Conservation (phyloP, 2,888 invertebrate genomes). For the Scrobipalpa atriplicella region DNA sequence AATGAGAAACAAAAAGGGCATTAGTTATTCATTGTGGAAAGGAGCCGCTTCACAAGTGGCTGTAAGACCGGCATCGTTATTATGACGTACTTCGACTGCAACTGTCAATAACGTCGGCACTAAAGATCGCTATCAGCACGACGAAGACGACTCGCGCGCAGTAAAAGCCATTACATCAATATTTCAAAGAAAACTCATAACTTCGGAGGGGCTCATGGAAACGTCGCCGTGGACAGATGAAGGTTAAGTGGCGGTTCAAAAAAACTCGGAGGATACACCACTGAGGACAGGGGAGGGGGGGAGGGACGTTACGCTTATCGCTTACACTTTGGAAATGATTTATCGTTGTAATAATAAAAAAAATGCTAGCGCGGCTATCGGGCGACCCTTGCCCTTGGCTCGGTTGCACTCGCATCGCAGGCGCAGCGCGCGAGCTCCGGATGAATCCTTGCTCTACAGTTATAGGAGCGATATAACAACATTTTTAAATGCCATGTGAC, state of each 20-base stretch:
- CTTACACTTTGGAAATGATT: conserved; percentile 48
- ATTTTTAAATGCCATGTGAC: neutral
- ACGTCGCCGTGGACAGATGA: conserved; percentile 58
- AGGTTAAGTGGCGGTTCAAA: conserved; percentile 54
- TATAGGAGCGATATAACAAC: neutral
- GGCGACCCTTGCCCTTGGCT: conserved; percentile 46
- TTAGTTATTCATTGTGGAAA: neutral
- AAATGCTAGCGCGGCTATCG: conserved; percentile 53
- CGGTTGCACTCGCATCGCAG: too few relatives aligned
- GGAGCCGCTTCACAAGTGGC: conserved; percentile 14
- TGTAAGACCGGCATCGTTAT: neutral
- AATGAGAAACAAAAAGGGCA: neutral
- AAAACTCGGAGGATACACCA: conserved; percentile 36
- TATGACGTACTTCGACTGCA: neutral
- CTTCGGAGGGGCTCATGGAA: neutral
- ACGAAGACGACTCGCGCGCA: neutral
- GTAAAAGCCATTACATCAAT: neutral
- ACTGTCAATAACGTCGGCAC: conserved; percentile 15
- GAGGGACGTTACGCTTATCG: conserved; percentile 42
- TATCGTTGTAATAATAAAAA: conserved; percentile 56
- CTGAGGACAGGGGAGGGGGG: neutral
- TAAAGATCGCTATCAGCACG: neutral
- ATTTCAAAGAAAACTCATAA: conserved; percentile 23
- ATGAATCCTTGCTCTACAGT: neutral
- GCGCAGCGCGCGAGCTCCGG: neutral